phyloP scores from a whole-genome alignment of 2,888 invertebrate species.

The Trypoxylon attenuatum region DNA sequence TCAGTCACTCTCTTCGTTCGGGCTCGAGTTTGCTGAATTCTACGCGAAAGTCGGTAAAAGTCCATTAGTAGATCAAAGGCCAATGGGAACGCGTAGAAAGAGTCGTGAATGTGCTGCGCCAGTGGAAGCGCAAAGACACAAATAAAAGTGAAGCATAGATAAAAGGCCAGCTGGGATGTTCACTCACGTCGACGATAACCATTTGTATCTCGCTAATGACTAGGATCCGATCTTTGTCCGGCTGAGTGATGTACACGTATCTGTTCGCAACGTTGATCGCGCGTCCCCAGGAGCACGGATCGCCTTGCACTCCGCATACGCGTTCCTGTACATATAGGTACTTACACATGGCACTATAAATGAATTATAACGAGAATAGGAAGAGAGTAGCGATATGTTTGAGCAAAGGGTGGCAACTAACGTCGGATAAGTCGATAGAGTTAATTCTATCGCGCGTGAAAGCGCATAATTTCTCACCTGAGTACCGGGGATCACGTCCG shows the following conservation, averaged over 20 bases:
- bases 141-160: background rate
- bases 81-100: background rate
- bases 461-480: no score
- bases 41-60: background rate
- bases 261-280: constrained; percentile 83
- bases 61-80: background rate
- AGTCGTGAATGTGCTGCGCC: background rate
- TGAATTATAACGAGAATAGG: no score
- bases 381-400: no score
- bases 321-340: no score
- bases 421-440: no score
- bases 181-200: constrained; percentile 81
- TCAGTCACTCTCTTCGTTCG: no score
- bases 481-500: constrained; percentile 83
- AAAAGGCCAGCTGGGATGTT: background rate
- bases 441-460: no score
- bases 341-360: no score
- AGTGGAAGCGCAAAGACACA: background rate
- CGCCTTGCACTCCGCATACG: constrained; percentile 82
- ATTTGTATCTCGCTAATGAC: constrained; percentile 84
- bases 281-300: constrained; percentile 83
- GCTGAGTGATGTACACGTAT: constrained; percentile 85
- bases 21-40: background rate
- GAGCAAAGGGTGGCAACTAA: no score
- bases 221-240: constrained; percentile 81